These are phyloP conservation scores for Urophycis tenuis DNA, from an alignment of 2,797 vertebrate species.

Conservation along the genomic window DNA sequence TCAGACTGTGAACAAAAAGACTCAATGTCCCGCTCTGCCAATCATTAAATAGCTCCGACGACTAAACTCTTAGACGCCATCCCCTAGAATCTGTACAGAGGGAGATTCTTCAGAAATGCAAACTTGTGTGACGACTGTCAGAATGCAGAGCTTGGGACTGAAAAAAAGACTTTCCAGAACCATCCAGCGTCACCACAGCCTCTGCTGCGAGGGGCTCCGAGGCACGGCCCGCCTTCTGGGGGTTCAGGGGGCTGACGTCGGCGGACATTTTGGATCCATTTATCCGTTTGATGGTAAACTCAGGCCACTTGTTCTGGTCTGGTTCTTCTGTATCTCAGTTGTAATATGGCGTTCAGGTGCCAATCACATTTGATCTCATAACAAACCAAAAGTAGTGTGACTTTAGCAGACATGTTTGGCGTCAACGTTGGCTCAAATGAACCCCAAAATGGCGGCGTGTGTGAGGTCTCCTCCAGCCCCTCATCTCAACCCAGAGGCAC, in stretches of 20 bases:
- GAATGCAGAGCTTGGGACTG: no score
- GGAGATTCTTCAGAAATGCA: conserved; percentile 5
- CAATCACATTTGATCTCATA: not conserved
- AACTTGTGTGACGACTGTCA: not conserved
- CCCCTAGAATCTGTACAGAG: conserved; percentile 36
- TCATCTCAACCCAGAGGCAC: conserved; percentile 54
- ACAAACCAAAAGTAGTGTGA: not conserved
- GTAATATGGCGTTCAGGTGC: not conserved
- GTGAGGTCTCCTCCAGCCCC: not conserved
- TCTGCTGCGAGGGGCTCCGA: not conserved
- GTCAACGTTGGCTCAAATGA: conserved; percentile 6
- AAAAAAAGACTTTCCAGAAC: not conserved
- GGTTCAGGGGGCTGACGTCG: not conserved
- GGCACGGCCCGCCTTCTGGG: not conserved
- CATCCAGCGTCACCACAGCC: not conserved
- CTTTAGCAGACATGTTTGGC: not conserved
- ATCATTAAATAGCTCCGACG: conserved; percentile 17
- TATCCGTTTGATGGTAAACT: not conserved
- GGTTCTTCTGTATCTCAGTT: not conserved
- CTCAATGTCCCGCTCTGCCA: not conserved
- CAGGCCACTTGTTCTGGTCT: not conserved
- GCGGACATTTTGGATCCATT: not conserved
- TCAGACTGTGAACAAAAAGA: conserved; percentile 33
- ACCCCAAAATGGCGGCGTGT: conserved; percentile 6
- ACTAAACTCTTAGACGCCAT: not conserved